Evolutionary conservation across 1,140 invertebrate species (phyloP).

Genomic region (Aphidius gifuensis): DNA sequence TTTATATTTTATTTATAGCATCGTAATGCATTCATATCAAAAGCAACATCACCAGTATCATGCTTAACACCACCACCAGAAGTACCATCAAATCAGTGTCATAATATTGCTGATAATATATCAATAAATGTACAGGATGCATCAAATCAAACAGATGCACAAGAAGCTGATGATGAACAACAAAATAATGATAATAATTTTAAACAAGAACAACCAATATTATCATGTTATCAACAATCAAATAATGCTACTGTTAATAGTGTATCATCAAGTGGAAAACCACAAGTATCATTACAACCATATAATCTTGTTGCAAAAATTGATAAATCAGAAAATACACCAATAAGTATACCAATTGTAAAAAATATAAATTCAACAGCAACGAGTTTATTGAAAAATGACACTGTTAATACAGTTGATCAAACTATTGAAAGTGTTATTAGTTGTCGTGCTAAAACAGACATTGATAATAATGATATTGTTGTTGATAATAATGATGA

Average conservation of each 20-base stretch:
- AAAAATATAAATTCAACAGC: slow-evolving; percentile 10
- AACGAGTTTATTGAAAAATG: slow-evolving; percentile 27
- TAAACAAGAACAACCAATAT: slow-evolving; percentile 45
- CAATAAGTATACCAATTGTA: slow-evolving; percentile 40
- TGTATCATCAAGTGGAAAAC: slow-evolving; percentile 39
- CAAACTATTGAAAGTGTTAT: slow-evolving; percentile 46
- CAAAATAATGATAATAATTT: slow-evolving; percentile 26
- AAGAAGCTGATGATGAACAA: slow-evolving; percentile 48
- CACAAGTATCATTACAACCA: slow-evolving; percentile 30
- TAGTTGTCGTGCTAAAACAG: slow-evolving; percentile 23
- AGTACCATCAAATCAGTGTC: slow-evolving; percentile 42
- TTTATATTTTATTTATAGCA: slow-evolving; percentile 32
- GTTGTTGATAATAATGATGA: too few species aligned
- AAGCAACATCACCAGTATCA: slow-evolving; percentile 59
- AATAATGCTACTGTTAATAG: slow-evolving; percentile 38
- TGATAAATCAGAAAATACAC: slow-evolving; percentile 44
- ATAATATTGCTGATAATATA: slow-evolving; percentile 37
- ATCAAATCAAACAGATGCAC: slow-evolving; percentile 74
- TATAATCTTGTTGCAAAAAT: slow-evolving; percentile 38
- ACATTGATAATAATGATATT: not conserved
- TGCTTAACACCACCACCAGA: slow-evolving; percentile 64
- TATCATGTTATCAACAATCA: slow-evolving; percentile 37
- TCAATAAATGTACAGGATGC: slow-evolving; percentile 67
- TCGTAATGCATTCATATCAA: slow-evolving; percentile 49
- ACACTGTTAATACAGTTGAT: slow-evolving; percentile 37